Percentiles rank a stretch among this genome's conserved stretches.
phyloP scores from a whole-genome alignment of 2,113 vertebrate genomes.

The Notarius lentiginosus region DNA sequence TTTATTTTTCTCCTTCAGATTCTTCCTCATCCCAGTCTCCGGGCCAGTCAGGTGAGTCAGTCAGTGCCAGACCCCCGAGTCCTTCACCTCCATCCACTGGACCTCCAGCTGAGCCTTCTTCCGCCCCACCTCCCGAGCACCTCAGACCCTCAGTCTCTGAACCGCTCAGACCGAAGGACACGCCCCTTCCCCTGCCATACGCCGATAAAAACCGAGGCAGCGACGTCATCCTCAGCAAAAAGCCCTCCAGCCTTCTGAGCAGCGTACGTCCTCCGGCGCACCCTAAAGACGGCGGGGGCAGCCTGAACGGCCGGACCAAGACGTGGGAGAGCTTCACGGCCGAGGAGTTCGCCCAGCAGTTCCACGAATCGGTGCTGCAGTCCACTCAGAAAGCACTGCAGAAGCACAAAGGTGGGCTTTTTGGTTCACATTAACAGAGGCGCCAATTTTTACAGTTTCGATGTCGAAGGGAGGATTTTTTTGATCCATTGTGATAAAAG shows the following conservation, averaged over 20 bases:
- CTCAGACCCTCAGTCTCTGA: slow-evolving; percentile 74
- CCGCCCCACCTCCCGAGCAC: slow-evolving; percentile 71
- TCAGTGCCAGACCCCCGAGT: slow-evolving; percentile 68
- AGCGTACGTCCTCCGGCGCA: slow-evolving; percentile 78
- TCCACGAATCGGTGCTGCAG: slow-evolving; percentile 97
- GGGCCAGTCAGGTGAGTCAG: slow-evolving; percentile 76
- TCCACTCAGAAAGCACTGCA: slow-evolving; percentile 97
- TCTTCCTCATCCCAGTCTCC: slow-evolving; percentile 69
- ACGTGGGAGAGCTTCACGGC: slow-evolving; percentile 94
- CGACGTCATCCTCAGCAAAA: slow-evolving; percentile 77
- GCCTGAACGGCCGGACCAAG: slow-evolving; percentile 88
- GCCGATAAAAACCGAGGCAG: slow-evolving; percentile 79
- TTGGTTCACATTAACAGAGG: too few species aligned
- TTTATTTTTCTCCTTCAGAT: slow-evolving; percentile 55
- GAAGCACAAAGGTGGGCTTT: slow-evolving; percentile 90
- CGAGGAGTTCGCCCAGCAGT: slow-evolving; percentile 97
- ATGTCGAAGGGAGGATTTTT: not conserved
- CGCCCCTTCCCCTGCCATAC: slow-evolving; percentile 58
- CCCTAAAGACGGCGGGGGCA: slow-evolving; percentile 83
- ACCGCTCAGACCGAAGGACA: slow-evolving; percentile 76
- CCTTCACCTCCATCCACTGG: slow-evolving; percentile 61
- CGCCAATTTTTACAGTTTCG: not conserved
- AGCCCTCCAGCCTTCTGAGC: slow-evolving; percentile 84
- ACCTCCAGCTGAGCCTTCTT: slow-evolving; percentile 63
- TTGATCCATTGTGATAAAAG: too few species aligned